Evolutionary conservation across 2,113 vertebrate genomes (phyloP), one percentile per base, ranked within the genome.

Genomic region (Sarotherodon lohbergeri): DNA sequence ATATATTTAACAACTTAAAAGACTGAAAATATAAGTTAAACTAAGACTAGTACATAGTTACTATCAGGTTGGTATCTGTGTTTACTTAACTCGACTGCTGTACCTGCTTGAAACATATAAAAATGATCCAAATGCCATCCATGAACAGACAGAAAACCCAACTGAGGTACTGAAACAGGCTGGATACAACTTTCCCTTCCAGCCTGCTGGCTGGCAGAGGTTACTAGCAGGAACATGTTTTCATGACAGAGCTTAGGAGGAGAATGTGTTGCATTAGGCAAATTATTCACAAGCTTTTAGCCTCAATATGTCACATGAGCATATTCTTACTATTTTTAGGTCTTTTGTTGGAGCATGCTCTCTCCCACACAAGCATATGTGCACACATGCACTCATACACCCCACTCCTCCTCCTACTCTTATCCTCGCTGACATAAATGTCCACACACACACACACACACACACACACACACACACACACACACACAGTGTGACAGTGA

Each of bases 281-380:
- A 96, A 96, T 96, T 94, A 95, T 95, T 96, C 95, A 96, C 94
- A 92, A 95, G 94, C 94, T 94, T 96, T 96, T 95, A 96, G 91
- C 94, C 95, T 95, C 93, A 95, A 94, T 95, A 92, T 93, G 94
- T 94, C 95, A 96, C 95, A 95, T 91, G 88, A 92, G 90, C 86
- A 92, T 81, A 92, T 86, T 94, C 84, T 73, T 90, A 92, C 94
- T 96, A 96, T 96, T 95, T 96, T 95, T 95, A 94, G 94, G 86
- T 57, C 91, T 91, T 93, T 95, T 95, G 92, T 95, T 93, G 90
- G 81, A 95, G 90, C 81, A 82, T 57, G 90, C 90, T 83, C 59
- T 89, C 88, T 90, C 88, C 91, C 85, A 92, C 89, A 86, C 90
- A 76, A 88, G 87, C 87, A 81, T 92, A 90, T 91, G 87, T 61